Conservation (phyloP, 92 coral and sea anemone genomes). For the Porites rus region DNA sequence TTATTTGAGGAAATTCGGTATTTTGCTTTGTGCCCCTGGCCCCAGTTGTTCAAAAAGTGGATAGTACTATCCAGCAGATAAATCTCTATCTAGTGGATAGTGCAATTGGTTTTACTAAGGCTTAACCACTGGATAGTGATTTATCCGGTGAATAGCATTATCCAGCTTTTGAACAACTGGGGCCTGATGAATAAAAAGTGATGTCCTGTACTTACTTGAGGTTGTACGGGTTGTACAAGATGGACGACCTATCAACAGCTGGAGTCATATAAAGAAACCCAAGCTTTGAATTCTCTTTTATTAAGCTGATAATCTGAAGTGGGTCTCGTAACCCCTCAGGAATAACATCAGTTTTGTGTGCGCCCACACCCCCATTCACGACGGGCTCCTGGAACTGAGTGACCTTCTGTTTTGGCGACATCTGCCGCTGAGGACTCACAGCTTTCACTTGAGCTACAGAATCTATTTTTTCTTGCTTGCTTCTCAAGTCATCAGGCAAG, state of each 20-base stretch:
- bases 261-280: slow-evolving; percentile 97
- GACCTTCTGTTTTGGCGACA: slow-evolving; percentile 67
- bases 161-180: no score
- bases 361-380: slow-evolving; percentile 16
- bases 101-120: no score
- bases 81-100: no score
- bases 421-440: slow-evolving; percentile 35
- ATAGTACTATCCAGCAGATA: no score
- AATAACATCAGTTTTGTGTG: slow-evolving; percentile 46
- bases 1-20: no score
- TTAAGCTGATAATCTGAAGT: slow-evolving; percentile 76
- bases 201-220: slow-evolving; percentile 76
- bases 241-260: slow-evolving; percentile 95
- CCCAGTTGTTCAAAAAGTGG: no score
- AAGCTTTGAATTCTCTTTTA: slow-evolving; percentile 85
- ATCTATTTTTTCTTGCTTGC: slow-evolving; percentile 84
- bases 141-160: no score
- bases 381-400: slow-evolving; percentile 29
- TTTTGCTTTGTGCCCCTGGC: no score
- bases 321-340: slow-evolving; percentile 82
- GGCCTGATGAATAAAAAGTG: no score
- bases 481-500: slow-evolving; percentile 84
- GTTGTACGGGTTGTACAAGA: slow-evolving; percentile 96
- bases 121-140: no score
- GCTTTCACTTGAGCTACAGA: slow-evolving; percentile 70